Evolutionary conservation across 2,797 vertebrate species (phyloP).

Genomic region (Trematomus bernacchii): DNA sequence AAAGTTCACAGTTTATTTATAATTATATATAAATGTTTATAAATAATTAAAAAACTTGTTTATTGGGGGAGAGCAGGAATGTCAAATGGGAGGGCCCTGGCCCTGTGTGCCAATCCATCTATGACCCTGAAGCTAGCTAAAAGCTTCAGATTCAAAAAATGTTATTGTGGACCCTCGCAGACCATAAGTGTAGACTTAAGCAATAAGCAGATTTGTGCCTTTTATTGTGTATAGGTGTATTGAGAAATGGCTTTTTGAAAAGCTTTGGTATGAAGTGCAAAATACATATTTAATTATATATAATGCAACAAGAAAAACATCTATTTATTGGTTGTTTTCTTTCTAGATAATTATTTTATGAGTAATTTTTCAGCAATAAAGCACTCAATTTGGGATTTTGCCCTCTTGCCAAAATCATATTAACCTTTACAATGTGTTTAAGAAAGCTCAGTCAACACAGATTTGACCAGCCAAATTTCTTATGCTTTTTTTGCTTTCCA

Average conservation of each 20-base stretch:
- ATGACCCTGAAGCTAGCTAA: too few species aligned
- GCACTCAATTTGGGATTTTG: conserved; percentile 1
- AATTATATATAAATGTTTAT: too few species aligned
- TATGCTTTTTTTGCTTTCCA: conserved; percentile 52
- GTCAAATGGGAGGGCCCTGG: too few species aligned
- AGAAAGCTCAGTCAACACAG: conserved; percentile 37
- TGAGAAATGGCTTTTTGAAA: not conserved
- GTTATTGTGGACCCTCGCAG: too few species aligned
- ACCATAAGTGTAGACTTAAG: too few species aligned
- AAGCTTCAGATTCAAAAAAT: too few species aligned
- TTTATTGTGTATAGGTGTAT: not conserved
- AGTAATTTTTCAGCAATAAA: not conserved
- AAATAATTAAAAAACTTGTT: too few species aligned
- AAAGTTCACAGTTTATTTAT: too few species aligned
- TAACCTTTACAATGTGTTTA: conserved; percentile 43
- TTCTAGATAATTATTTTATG: not conserved
- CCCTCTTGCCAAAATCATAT: conserved; percentile 32
- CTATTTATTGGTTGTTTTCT: not conserved
- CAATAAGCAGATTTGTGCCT: too few species aligned
- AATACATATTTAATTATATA: conserved; percentile 4
- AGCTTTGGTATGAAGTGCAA: not conserved
- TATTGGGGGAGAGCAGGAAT: too few species aligned
- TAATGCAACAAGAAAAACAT: not conserved
- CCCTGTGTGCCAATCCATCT: too few species aligned
- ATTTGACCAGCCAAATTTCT: conserved; percentile 45